Evolutionary conservation across 2,797 vertebrate genomes (phyloP).

Genomic region (Paedocypris micromegethes): DNA sequence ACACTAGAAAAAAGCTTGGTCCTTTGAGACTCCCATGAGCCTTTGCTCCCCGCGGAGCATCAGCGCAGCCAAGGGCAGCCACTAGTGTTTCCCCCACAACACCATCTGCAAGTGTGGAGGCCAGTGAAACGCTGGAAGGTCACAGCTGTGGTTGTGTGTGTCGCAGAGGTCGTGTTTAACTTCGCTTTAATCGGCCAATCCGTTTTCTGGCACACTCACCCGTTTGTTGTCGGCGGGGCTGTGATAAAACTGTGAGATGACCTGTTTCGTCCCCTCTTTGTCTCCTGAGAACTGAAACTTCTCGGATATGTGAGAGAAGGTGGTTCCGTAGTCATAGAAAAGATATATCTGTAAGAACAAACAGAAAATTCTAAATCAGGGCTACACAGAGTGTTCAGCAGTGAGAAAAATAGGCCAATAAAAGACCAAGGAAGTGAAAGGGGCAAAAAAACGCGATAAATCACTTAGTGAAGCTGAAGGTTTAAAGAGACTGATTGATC

Average conservation of each 20-base stretch:
- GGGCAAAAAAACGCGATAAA: too few relatives aligned
- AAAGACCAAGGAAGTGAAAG: too few relatives aligned
- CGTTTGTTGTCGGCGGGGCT: conserved; percentile 90
- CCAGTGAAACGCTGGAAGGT: conserved; percentile 12
- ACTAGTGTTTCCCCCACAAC: conserved; percentile 34
- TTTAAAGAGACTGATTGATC: too few relatives aligned
- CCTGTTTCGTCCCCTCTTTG: conserved; percentile 73
- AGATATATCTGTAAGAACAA: conserved; percentile 78
- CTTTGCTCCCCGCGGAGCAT: conserved; percentile 18
- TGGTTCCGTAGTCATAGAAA: conserved; percentile 89
- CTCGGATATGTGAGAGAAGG: conserved; percentile 78
- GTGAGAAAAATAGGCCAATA: too few relatives aligned
- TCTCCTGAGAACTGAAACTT: conserved; percentile 70
- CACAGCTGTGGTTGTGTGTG: conserved; percentile 2
- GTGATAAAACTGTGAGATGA: conserved; percentile 97
- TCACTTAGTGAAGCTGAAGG: too few relatives aligned
- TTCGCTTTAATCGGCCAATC: neutral
- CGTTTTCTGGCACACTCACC: conserved; percentile 65
- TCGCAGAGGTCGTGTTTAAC: conserved; percentile 2
- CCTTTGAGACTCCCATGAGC: conserved; percentile 38
- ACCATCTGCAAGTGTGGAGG: conserved; percentile 4
- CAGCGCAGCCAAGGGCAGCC: conserved; percentile 30
- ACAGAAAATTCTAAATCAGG: neutral
- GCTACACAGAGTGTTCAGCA: neutral
- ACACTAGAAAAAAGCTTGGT: too few relatives aligned